phyloP scores from a whole-genome alignment of 2,113 vertebrate genomes.

The Sphyrna mokarran region DNA sequence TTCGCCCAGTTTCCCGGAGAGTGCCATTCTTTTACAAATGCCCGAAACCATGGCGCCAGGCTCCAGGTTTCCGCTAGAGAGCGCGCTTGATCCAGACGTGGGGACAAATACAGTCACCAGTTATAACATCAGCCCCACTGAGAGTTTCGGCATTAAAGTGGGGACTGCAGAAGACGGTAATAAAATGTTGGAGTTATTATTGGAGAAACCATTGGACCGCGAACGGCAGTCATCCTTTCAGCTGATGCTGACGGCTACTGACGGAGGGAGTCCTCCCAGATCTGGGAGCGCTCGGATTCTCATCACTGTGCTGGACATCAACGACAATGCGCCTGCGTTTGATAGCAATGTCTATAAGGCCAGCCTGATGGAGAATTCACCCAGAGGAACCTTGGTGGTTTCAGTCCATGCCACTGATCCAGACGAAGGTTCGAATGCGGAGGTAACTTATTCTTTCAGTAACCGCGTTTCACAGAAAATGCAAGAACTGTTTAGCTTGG shows the following conservation, averaged over 20 bases:
- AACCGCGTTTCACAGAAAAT: slow-evolving; percentile 38
- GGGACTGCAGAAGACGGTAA: slow-evolving; percentile 42
- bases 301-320: slow-evolving; percentile 52
- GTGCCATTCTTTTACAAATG: slow-evolving; percentile 50
- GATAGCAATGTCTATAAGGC: slow-evolving; percentile 50
- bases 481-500: slow-evolving; percentile 39
- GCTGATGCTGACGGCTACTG: slow-evolving; percentile 50
- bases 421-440: slow-evolving; percentile 50
- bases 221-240: slow-evolving; percentile 48
- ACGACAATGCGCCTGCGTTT: slow-evolving; percentile 53
- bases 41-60: slow-evolving; percentile 45
- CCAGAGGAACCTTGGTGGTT: slow-evolving; percentile 44
- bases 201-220: slow-evolving; percentile 55
- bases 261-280: slow-evolving; percentile 53
- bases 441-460: slow-evolving; percentile 50
- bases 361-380: slow-evolving; percentile 48
- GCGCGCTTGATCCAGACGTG: slow-evolving; percentile 44
- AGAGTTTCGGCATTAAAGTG: slow-evolving; percentile 42
- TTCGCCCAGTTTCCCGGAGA: slow-evolving; percentile 48
- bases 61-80: slow-evolving; percentile 40
- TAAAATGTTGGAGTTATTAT: slow-evolving; percentile 43
- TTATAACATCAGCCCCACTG: slow-evolving; percentile 41
- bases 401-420: slow-evolving; percentile 50
- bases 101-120: slow-evolving; percentile 40
- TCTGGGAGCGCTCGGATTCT: slow-evolving; percentile 48